Conservation (phyloP, 2,888 invertebrate species). For the Tinea trinotella region DNA sequence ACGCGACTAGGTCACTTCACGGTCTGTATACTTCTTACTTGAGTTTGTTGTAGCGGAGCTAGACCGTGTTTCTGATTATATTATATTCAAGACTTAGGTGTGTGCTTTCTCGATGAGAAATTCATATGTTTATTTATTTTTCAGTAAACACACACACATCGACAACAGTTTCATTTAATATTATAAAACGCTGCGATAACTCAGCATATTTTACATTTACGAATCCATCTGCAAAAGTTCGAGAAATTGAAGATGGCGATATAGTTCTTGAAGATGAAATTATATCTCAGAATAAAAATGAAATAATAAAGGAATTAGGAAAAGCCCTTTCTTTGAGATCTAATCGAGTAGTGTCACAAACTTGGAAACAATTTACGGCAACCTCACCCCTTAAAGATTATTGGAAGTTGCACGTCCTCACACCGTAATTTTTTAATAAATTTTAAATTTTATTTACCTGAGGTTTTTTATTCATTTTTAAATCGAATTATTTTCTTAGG, state of each 20-base stretch:
- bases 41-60: too few species aligned
- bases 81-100: too few species aligned
- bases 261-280: neutral
- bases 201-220: neutral
- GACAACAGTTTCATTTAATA: neutral
- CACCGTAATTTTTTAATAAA: too few species aligned
- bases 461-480: too few species aligned
- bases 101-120: too few species aligned
- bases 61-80: too few species aligned
- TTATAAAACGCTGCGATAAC: neutral
- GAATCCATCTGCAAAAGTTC: neutral
- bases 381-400: neutral
- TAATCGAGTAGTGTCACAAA: neutral
- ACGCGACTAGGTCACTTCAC: too few species aligned
- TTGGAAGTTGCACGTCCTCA: neutral
- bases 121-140: too few species aligned
- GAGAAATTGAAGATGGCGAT: neutral
- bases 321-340: neutral
- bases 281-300: neutral
- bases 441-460: too few species aligned
- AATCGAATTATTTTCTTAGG: too few species aligned
- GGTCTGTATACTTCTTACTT: too few species aligned
- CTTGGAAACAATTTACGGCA: neutral
- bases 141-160: slow-evolving; percentile 8
- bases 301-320: slow-evolving; percentile 7